phyloP scores from a whole-genome alignment of 2,797 vertebrate genomes.

The Coregonus sp. region DNA sequence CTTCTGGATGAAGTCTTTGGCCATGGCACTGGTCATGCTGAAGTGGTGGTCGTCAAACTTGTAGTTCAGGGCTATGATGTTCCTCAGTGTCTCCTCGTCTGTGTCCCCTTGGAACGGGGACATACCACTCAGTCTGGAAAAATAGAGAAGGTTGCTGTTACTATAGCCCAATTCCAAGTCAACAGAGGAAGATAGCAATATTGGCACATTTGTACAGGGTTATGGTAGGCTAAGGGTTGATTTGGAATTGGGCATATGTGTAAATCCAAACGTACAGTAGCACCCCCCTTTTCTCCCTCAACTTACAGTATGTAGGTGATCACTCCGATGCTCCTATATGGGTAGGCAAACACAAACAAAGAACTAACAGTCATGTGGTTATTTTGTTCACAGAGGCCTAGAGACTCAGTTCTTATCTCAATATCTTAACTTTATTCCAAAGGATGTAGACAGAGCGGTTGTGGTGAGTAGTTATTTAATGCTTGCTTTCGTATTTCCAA shows the following conservation, averaged over 20 bases:
- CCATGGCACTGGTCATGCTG: conserved; percentile 73
- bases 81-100: conserved; percentile 76
- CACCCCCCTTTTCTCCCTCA: too few species aligned
- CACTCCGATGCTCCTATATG: conserved; percentile 80
- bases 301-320: conserved; percentile 85
- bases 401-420: background rate
- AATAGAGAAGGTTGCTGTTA: background rate
- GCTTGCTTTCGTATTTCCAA: too few species aligned
- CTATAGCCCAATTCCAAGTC: too few species aligned
- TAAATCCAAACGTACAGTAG: too few species aligned
- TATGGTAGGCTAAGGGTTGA: background rate
- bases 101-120: conserved; percentile 85
- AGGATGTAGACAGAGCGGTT: too few species aligned
- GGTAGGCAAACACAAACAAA: conserved; percentile 24
- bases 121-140: conserved; percentile 76
- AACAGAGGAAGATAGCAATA: background rate
- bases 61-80: conserved; percentile 71
- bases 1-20: conserved; percentile 82
- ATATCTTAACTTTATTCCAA: background rate
- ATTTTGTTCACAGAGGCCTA: background rate
- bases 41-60: conserved; percentile 74
- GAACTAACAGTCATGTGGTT: background rate
- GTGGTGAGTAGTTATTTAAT: too few species aligned
- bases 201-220: background rate
- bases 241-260: background rate